Evolutionary conservation across 2,113 vertebrate species (phyloP), one percentile per base, ranked within the genome.

Genomic region (Callionymus lyra): DNA sequence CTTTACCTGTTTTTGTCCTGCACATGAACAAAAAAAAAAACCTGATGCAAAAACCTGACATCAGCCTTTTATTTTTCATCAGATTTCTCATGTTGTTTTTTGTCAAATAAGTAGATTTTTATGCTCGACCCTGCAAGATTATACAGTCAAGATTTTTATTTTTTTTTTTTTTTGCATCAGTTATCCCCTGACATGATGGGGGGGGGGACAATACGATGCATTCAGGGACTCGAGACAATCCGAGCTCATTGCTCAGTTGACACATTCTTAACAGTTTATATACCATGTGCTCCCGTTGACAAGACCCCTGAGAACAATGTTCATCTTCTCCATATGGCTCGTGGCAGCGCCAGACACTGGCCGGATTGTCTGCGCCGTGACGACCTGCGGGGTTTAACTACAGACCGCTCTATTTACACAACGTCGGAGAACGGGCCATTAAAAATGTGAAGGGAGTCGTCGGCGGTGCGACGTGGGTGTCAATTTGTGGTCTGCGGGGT

Each of bases 381-480:
- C 27, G 48, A 44, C 38, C 34, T 13, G 27, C 12, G 21, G n/a
- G n/a, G 41, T 61, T 45, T 53, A 56, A 46, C 50, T 51, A 32
- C 46, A 48, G 34, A 38, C 53, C 10, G 1, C 61, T 35, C 15
- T 68, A 34, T 74, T 70, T 66, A 50, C 63, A 57, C 46, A 41
- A 63, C 50, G 58, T 40, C 35, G 11, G n/a, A 68, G 66, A 74
- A 62, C 18, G 37, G 41, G 35, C 43, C 46, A 19, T 57, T 73
- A 47, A 52, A 50, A 56, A 16, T 55, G 41, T 42, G 21, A 27
- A 27, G 52, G 62, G 56, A 49, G 50, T 27, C 11, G n/a, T 40
- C 9, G 12, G 36, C 18, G 53, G 21, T 27, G 4, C 21, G 21
- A 27, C 31, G 42, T 32, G 31, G 9, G 19, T 31, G 45, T 62